Conservation (phyloP, 2,113 vertebrate species). For the Eulemur rufifrons region DNA sequence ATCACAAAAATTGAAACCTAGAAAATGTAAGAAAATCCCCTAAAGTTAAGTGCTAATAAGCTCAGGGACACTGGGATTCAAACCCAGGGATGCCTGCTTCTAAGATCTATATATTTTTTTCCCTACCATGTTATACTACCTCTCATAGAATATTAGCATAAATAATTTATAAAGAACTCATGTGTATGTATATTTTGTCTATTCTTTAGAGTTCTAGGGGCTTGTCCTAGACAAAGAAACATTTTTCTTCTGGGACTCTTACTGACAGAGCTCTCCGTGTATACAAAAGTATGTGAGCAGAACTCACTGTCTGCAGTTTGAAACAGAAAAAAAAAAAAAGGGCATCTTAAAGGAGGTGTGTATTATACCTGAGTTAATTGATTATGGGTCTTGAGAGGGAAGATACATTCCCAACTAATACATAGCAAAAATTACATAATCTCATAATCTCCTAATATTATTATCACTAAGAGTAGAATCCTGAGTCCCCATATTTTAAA, state of each 20-base stretch:
- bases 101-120: neutral
- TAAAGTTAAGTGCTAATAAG: neutral
- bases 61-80: neutral
- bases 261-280: neutral
- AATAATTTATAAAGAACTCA: neutral
- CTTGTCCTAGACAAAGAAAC: neutral
- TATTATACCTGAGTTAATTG: neutral
- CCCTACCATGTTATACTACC: neutral
- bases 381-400: neutral
- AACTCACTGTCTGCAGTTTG: neutral
- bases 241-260: neutral
- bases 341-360: neutral
- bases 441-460: neutral
- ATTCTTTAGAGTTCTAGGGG: neutral
- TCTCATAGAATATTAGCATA: neutral
- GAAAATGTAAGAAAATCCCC: neutral
- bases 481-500: neutral
- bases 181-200: neutral
- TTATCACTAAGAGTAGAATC: neutral
- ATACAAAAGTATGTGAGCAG: neutral
- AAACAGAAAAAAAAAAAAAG: neutral
- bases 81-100: neutral
- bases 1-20: neutral
- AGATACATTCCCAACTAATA: neutral
- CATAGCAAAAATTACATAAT: neutral